Evolutionary conservation across 2,797 vertebrate species (phyloP), one percentile per base, ranked within the genome.

Genomic region (Manis javanica): DNA sequence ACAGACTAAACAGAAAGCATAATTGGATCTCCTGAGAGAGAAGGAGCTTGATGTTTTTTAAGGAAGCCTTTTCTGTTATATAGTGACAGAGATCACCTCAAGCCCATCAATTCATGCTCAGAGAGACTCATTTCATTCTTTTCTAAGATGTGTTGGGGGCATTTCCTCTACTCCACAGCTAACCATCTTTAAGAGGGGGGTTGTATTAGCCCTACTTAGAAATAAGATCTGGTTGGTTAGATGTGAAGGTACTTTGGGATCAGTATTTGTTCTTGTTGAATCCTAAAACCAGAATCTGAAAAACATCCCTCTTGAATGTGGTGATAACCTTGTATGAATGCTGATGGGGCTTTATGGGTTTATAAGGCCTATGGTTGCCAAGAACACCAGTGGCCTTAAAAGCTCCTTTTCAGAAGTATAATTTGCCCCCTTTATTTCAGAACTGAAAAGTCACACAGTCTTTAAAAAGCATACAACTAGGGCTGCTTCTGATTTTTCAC

Each of bases 381-480:
- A n/a, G 21, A 34, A 26, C 34, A 2, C 23, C 15, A 0, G 42
- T 94, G 97, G 91, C 75, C 0, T 95, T 29, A 71, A 72, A 95
- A 93, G 59, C 91, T 94, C 64, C 34, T 31, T 26, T 19, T 75
- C 46, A 42, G 29, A 23, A 78, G 57, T 13, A 46, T 26, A 69
- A 2, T 12, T 5, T 21, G 0, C 0, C 49, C 49, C 51, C 23
- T n/a, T 89, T 0, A 0, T 46, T 78, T 79, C 23, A 61, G 61
- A 53, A 51, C 57, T 13, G 46, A 26, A 59, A 81, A 79, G 29
- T 94, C 49, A 53, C 71, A 69, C 26, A 31, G 4, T 57, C 7
- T 37, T 57, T 49, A 42, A 49, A 37, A 37, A 66, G 26, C 12
- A 31, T 49, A n/a, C 34, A 68, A 64, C 39, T 14, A 9, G 57